Base-by-base conservation (phyloP, 1,140 invertebrate genomes). In the Macrobrachium nipponense region DNA sequence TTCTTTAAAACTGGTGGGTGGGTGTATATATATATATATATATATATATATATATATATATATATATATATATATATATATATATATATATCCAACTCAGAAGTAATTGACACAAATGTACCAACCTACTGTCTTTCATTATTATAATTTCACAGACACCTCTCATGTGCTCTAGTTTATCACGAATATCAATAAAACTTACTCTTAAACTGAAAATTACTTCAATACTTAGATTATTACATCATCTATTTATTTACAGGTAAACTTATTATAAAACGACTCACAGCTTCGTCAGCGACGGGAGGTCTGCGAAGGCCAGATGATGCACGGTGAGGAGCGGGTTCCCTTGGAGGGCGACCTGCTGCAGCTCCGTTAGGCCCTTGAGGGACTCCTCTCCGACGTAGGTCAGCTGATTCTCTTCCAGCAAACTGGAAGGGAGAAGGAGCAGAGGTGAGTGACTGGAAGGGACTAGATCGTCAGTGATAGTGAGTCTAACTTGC, bases 271-370 rank as follows among this genome's bases (percentile, higher is more conserved):
- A 23, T 0, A 5, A 20, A 15, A 44, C 14, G 23, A 89, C 88
- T 85, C 60, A 88, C 89, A 89, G 86, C 68, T 88, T 87, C 27
- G 79, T 85, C 61, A 89, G 86, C 10, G 82, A 60, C 2, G 88
- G 89, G 18, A 89, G 82, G 75, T 89, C 68, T 18, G 75, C 61
- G 79, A 89, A 89, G 70, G 88, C 86, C 12, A 59, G 23, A 27
- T 61, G 27, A 66, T 89, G 86, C 15, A 87, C 85, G 14, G 85
- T 82, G 1, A 70, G 58, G 20, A 89, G 79, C 2, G 88, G 88
- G 79, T 89, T 89, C 12, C 88, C 79, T 36, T 78, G 81, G 18
- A 89, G 88, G 6, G 75, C 79, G 58, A 88, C 68, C 72, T 85
- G 82, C 72, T 89, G 58, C 58, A 89, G 75, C 2, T 44, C 44